These are phyloP conservation scores for Panorpa germanica DNA, from an alignment of 2,888 invertebrate genomes.

Conservation along the genomic window DNA sequence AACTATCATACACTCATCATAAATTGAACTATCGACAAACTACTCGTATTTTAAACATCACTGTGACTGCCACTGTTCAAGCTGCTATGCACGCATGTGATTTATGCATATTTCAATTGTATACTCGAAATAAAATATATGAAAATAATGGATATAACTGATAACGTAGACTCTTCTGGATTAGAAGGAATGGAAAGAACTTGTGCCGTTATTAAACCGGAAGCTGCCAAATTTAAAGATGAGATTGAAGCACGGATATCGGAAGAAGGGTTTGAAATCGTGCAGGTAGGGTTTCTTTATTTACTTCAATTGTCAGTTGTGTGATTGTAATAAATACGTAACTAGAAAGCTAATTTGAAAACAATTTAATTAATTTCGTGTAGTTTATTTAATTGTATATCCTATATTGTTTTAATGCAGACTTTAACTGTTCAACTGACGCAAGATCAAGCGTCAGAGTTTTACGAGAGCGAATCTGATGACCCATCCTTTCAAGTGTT, in stretches of 20 bases:
- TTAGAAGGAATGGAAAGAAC: constrained; percentile 52
- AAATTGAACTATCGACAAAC: no score
- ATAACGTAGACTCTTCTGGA: no score
- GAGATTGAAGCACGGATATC: constrained; percentile 48
- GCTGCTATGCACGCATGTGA: no score
- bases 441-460: constrained; percentile 63
- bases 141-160: no score
- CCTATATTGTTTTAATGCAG: no score
- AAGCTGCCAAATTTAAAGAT: constrained; percentile 43
- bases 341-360: neutral
- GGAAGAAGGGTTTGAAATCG: constrained; percentile 46
- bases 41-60: no score
- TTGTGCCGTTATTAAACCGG: constrained; percentile 61
- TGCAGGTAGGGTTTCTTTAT: constrained; percentile 39
- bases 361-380: neutral
- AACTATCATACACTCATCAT: no score
- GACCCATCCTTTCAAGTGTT: constrained; percentile 50
- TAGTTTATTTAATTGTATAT: no score
- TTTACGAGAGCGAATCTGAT: constrained; percentile 55
- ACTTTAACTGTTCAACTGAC: constrained; percentile 46
- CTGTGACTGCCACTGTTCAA: no score
- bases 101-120: no score
- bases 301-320: constrained; percentile 1
- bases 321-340: constrained; percentile 1
- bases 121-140: no score